phyloP scores from a whole-genome alignment of 1,140 invertebrate genomes.

The Drosophila mauritiana region DNA sequence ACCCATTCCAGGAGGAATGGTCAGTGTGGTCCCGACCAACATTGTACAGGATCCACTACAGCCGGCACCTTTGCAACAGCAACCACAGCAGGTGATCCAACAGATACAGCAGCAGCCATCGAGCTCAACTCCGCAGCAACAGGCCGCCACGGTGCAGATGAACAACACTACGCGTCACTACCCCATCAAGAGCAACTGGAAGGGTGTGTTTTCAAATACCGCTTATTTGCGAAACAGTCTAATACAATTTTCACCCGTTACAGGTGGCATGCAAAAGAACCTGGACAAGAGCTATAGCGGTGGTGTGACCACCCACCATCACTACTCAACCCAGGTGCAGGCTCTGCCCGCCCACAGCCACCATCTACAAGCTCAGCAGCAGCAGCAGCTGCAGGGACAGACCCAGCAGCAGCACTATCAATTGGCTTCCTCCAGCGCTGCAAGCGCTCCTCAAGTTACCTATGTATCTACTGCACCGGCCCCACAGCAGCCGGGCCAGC shows the following conservation, averaged over 20 bases:
- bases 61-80: conserved; percentile 34
- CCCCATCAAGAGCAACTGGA: conserved; percentile 69
- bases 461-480: conserved; percentile 58
- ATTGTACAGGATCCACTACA: conserved; percentile 55
- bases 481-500: conserved; percentile 47
- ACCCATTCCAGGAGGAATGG: conserved; percentile 64
- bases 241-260: background rate
- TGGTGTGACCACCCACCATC: conserved; percentile 60
- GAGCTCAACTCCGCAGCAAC: conserved; percentile 35
- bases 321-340: conserved; percentile 67
- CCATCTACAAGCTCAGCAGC: conserved; percentile 60
- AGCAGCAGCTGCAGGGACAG: conserved; percentile 59
- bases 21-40: conserved; percentile 65
- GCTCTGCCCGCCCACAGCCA: conserved; percentile 56
- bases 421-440: conserved; percentile 76
- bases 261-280: conserved; percentile 75
- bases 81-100: conserved; percentile 48
- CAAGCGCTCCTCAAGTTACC: conserved; percentile 67
- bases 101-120: conserved; percentile 53
- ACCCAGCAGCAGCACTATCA: conserved; percentile 68
- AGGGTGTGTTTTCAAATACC: conserved; percentile 24
- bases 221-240: background rate
- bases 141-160: conserved; percentile 30
- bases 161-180: conserved; percentile 65
- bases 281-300: conserved; percentile 72